phyloP scores from a whole-genome alignment of 1,140 invertebrate genomes.

The Whitmania pigra region DNA sequence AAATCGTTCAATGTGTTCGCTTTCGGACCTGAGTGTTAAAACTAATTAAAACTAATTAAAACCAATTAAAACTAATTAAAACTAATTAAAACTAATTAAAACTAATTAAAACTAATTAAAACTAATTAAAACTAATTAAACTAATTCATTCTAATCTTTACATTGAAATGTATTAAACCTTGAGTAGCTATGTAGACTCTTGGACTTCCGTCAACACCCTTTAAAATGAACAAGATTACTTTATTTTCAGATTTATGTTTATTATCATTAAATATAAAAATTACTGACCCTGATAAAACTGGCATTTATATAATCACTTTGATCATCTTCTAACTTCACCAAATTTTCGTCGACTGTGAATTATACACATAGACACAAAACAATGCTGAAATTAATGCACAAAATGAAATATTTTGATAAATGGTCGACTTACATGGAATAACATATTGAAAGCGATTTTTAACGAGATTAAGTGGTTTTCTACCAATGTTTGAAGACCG shows the following conservation, averaged over 20 bases:
- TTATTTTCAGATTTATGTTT: background rate
- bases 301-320: background rate
- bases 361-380: too few species aligned
- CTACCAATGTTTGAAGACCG: background rate
- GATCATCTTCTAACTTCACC: background rate
- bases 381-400: background rate
- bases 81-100: too few species aligned
- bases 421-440: background rate
- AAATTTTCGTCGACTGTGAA: background rate
- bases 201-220: background rate
- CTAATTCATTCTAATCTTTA: too few species aligned
- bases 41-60: too few species aligned
- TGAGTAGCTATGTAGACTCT: background rate
- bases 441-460: slow-evolving; percentile 1
- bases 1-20: background rate
- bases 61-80: too few species aligned
- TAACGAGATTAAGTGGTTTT: background rate
- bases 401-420: background rate
- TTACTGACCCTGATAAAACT: background rate
- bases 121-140: too few species aligned
- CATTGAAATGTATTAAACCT: background rate
- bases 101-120: too few species aligned
- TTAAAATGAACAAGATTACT: background rate
- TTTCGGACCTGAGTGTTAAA: background rate
- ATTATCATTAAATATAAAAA: background rate